These are phyloP conservation scores for Ochlodes sylvanus DNA, from an alignment of 2,888 invertebrate genomes.

Conservation along the genomic window DNA sequence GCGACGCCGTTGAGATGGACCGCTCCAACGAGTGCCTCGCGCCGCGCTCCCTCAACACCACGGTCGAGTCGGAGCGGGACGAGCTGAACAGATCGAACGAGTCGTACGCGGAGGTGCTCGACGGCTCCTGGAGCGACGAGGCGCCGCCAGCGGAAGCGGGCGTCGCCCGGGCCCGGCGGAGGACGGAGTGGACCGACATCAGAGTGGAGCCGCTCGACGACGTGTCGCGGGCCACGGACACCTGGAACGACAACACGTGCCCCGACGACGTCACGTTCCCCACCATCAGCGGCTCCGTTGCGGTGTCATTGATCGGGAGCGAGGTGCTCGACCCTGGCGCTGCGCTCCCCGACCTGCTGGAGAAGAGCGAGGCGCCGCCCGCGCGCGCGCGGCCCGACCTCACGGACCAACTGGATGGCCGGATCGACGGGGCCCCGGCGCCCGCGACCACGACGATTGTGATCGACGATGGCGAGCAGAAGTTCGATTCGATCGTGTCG, in stretches of 20 bases:
- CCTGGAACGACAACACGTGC: conserved; percentile 93
- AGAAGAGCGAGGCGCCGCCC: conserved; percentile 63
- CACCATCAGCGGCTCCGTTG: conserved; percentile 90
- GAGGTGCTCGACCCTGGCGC: conserved; percentile 74
- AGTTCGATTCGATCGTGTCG: conserved; percentile 87
- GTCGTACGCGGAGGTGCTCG: conserved; percentile 74
- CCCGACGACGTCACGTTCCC: conserved; percentile 93
- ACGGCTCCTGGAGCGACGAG: conserved; percentile 70
- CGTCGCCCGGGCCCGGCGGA: conserved; percentile 52
- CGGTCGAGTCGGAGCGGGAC: conserved; percentile 67
- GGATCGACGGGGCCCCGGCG: conserved; percentile 51
- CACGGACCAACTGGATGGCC: conserved; percentile 64
- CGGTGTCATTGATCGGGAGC: conserved; percentile 88
- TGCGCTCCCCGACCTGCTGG: conserved; percentile 73
- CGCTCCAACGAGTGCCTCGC: conserved; percentile 80
- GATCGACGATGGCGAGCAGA: conserved; percentile 79
- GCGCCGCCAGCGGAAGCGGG: conserved; percentile 47
- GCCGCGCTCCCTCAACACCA: conserved; percentile 64
- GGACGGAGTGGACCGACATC: conserved; percentile 68
- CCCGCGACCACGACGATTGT: conserved; percentile 52
- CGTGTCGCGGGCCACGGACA: conserved; percentile 77
- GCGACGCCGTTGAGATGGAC: conserved; percentile 52
- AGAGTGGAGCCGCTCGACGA: conserved; percentile 52
- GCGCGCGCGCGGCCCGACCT: conserved; percentile 68
- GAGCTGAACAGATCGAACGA: conserved; percentile 79